Evolutionary conservation across 2,888 invertebrate species (phyloP), one percentile per base, ranked within the genome.

Genomic region (Parnassius orleans): DNA sequence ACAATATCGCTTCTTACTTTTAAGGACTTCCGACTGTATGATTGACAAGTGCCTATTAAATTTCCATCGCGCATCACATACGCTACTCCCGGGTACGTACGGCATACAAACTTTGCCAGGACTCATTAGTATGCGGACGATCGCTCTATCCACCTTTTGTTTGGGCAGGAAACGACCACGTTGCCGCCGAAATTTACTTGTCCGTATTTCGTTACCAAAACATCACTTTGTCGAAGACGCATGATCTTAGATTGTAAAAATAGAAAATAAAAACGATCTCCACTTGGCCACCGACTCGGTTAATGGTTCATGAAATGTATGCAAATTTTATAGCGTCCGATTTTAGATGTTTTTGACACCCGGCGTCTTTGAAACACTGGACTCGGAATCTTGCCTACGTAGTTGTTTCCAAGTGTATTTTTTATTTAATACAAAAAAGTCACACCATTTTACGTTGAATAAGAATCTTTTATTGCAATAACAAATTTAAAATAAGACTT

Each of bases 251-350:
- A 77, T 81, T 78, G 70, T 77, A 78, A 78, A 83, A 81, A 78
- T 73, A 74, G 78, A 83, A 84, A 80, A 83, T 80, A 83, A 68
- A 81, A 84, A 77, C 73, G 71, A 74, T 72, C 75, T 78, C 76
- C 72, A 75, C 74, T 78, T 79, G 79, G 72, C 75, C 76, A 72
- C 75, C 77, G 76, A 74, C 75, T 77, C 79, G 77, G 77, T 81
- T 84, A 87, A 87, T 86, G 86, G 82, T 79, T 83, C 87, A 80
- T 84, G 83, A 87, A 87, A 86, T 86, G 77, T 87, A 90, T 90
- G 87, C 87, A 88, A 88, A 90, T 88, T 87, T 87, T 84, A 88
- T 87, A 79, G 85, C 84, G 80, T 86, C 86, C 81, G 83, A 87
- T 87, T 88, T 89, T 87, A 88, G 87, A 83, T 75, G 80, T 78